Percentiles rank a stretch among this genome's conserved stretches.
Conservation (phyloP, 1,140 invertebrate genomes). For the Hyles vespertilio region DNA sequence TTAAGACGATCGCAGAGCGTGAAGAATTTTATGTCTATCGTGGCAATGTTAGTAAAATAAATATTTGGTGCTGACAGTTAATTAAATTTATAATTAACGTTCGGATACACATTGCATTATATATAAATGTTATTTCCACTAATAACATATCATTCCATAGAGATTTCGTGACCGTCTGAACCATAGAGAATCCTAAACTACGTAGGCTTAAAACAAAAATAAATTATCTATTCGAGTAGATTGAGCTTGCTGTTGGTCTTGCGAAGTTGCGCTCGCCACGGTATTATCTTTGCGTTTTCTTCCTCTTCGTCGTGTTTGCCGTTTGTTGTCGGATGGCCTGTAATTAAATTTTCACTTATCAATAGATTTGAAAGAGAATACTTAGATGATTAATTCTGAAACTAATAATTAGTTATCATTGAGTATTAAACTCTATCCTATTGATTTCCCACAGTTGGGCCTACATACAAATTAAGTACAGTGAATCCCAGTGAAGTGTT, state of each 20-base stretch:
- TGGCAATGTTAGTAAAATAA: no score
- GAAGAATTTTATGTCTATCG: no score
- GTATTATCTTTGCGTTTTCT: constrained; percentile 83
- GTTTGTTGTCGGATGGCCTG: constrained; percentile 60
- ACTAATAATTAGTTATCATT: no score
- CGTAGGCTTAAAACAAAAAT: constrained; percentile 6
- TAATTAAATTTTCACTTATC: no score
- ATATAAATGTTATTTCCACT: background rate
- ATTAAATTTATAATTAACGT: background rate
- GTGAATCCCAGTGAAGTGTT: no score
- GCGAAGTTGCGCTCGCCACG: constrained; percentile 90
- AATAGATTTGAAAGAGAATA: no score
- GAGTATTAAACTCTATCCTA: no score
- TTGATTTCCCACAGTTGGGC: no score
- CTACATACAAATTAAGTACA: no score
- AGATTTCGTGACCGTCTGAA: background rate
- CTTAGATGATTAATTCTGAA: no score
- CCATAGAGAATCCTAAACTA: constrained; percentile 3
- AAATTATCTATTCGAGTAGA: constrained; percentile 78
- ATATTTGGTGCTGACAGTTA: no score
- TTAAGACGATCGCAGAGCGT: constrained; percentile 2
- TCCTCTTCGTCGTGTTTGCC: constrained; percentile 74
- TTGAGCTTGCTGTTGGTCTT: constrained; percentile 92
- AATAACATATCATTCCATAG: background rate
- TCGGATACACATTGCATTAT: background rate